Conservation (phyloP, 2,113 vertebrate species). For the Axis porcinus region DNA sequence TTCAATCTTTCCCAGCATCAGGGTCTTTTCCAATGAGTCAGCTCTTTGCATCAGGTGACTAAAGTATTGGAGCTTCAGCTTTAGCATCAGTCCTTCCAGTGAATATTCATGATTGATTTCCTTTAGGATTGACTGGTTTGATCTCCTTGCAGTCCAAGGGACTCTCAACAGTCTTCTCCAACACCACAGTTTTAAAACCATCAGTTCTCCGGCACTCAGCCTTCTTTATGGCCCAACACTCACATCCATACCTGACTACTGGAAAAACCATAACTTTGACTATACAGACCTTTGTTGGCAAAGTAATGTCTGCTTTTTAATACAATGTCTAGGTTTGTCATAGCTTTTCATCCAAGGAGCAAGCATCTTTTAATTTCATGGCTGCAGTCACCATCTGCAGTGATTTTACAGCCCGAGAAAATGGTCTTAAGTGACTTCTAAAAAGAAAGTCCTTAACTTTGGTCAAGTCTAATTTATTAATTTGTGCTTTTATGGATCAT, state of each 20-base stretch:
- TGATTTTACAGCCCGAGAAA: background rate
- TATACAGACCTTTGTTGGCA: background rate
- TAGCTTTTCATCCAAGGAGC: background rate
- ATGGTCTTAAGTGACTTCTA: background rate
- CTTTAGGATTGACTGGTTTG: background rate
- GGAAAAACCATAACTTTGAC: background rate
- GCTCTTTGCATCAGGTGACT: background rate
- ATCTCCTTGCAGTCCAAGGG: background rate
- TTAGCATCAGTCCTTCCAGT: background rate
- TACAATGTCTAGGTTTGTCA: background rate
- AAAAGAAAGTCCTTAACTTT: background rate
- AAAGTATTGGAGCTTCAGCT: background rate
- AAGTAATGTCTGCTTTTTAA: background rate
- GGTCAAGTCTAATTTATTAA: background rate
- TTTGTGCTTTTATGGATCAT: background rate
- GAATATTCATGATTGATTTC: background rate
- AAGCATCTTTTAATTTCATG: background rate
- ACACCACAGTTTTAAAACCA: background rate
- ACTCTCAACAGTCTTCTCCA: background rate
- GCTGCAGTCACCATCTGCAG: background rate
- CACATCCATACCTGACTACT: background rate
- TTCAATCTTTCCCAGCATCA: background rate
- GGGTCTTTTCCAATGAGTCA: background rate
- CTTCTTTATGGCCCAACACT: background rate
- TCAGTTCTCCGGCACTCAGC: rapidly evolving